Conservation (phyloP, 1,140 invertebrate genomes). For the Magallana gigas region DNA sequence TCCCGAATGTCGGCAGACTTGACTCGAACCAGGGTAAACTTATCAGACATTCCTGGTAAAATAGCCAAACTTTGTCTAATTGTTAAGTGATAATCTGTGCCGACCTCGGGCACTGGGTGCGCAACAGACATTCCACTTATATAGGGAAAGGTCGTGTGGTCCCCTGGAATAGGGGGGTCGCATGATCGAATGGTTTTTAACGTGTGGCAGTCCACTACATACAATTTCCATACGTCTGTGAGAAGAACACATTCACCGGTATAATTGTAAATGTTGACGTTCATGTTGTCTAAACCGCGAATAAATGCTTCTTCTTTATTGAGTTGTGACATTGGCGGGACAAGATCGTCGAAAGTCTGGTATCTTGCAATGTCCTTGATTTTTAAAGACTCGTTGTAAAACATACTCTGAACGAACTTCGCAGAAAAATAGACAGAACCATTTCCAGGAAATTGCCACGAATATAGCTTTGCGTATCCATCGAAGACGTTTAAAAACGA, state of each 20-base stretch:
- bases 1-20: slow-evolving; percentile 61
- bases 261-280: slow-evolving; percentile 71
- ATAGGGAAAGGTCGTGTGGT: slow-evolving; percentile 48
- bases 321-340: slow-evolving; percentile 64
- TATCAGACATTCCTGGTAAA: slow-evolving; percentile 56
- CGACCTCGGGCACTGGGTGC: slow-evolving; percentile 69
- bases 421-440: slow-evolving; percentile 67
- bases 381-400: slow-evolving; percentile 67
- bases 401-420: slow-evolving; percentile 63
- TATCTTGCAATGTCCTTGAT: slow-evolving; percentile 68
- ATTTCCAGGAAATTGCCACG: slow-evolving; percentile 70
- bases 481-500: slow-evolving; percentile 70
- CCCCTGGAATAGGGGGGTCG: slow-evolving; percentile 32
- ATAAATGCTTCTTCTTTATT: slow-evolving; percentile 64
- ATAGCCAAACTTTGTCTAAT: slow-evolving; percentile 67
- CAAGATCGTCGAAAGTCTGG: slow-evolving; percentile 67
- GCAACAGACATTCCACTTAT: slow-evolving; percentile 69
- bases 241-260: slow-evolving; percentile 58
- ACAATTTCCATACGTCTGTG: slow-evolving; percentile 74
- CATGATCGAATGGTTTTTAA: slow-evolving; percentile 61
- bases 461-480: slow-evolving; percentile 71
- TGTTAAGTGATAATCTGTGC: slow-evolving; percentile 64
- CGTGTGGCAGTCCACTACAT: slow-evolving; percentile 62
- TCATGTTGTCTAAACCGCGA: slow-evolving; percentile 74
- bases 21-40: slow-evolving; percentile 67